These are phyloP conservation scores for Polyploca ridens DNA, from an alignment of 2,888 invertebrate species.

Conservation along the genomic window DNA sequence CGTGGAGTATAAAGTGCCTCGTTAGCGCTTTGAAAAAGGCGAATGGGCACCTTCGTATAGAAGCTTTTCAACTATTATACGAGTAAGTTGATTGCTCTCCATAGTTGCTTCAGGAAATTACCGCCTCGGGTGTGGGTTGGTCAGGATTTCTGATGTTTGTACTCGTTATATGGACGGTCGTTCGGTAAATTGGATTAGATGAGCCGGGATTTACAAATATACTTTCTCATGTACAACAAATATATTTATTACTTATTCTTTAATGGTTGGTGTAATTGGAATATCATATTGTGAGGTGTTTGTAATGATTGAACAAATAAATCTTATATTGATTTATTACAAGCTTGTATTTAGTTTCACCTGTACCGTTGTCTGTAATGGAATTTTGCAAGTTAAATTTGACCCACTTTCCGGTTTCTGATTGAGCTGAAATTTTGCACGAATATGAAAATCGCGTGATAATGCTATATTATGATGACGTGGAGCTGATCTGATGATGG, in stretches of 20 bases:
- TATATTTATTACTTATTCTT: no score
- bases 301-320: background rate
- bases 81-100: slow-evolving; percentile 60
- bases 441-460: no score
- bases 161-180: slow-evolving; percentile 7
- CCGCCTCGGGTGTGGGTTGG: slow-evolving; percentile 27
- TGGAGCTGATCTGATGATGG: no score
- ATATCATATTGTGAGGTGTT: background rate
- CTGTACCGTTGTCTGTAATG: no score
- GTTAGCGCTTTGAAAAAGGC: slow-evolving; percentile 72
- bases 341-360: no score
- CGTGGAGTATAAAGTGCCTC: slow-evolving; percentile 60
- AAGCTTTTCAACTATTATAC: slow-evolving; percentile 59
- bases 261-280: background rate
- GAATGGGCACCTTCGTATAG: slow-evolving; percentile 43
- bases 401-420: no score
- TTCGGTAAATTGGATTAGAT: slow-evolving; percentile 11
- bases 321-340: no score
- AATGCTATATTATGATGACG: no score
- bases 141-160: slow-evolving; percentile 13
- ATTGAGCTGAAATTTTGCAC: no score
- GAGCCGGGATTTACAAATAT: slow-evolving; percentile 1
- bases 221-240: no score
- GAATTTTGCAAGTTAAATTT: no score
- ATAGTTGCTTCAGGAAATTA: slow-evolving; percentile 46